Percentiles rank a stretch among this genome's conserved stretches.
Conservation (phyloP, 1,140 invertebrate genomes). For the Bursaphelenchus mucronatus region DNA sequence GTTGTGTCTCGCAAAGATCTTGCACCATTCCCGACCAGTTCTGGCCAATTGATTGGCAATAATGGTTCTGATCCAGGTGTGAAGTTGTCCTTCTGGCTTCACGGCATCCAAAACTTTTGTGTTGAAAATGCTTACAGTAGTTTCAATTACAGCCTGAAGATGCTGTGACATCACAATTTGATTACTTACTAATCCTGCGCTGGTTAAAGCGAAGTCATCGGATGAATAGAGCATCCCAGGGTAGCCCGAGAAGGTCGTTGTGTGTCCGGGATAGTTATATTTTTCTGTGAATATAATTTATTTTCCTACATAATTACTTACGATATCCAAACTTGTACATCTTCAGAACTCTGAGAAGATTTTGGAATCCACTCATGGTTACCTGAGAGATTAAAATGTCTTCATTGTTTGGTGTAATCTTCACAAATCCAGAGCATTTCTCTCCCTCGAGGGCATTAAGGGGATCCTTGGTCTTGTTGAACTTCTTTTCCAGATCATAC, state of each 20-base stretch:
- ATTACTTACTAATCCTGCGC: slow-evolving; percentile 67
- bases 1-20: slow-evolving; percentile 67
- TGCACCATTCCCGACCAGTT: slow-evolving; percentile 71
- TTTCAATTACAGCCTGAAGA: slow-evolving; percentile 67
- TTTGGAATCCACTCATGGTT: slow-evolving; percentile 72
- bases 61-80: slow-evolving; percentile 72
- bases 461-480: slow-evolving; percentile 56
- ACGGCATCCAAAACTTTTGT: slow-evolving; percentile 66
- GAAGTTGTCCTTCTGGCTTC: slow-evolving; percentile 65
- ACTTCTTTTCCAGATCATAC: slow-evolving; percentile 68
- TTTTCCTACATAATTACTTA: slow-evolving; percentile 26
- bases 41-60: slow-evolving; percentile 77
- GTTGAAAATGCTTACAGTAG: slow-evolving; percentile 73
- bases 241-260: slow-evolving; percentile 78
- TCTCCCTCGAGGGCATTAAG: slow-evolving; percentile 58
- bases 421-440: slow-evolving; percentile 68
- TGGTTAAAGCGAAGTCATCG: slow-evolving; percentile 78
- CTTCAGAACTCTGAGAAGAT: slow-evolving; percentile 83
- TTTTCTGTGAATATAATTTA: background rate
- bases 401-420: slow-evolving; percentile 64
- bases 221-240: slow-evolving; percentile 79
- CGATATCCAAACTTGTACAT: slow-evolving; percentile 76
- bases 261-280: slow-evolving; percentile 63
- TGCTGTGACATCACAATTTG: background rate
- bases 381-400: slow-evolving; percentile 70